Evolutionary conservation across 2,888 invertebrate species (phyloP).

Genomic region (Pediacus dermestoides): DNA sequence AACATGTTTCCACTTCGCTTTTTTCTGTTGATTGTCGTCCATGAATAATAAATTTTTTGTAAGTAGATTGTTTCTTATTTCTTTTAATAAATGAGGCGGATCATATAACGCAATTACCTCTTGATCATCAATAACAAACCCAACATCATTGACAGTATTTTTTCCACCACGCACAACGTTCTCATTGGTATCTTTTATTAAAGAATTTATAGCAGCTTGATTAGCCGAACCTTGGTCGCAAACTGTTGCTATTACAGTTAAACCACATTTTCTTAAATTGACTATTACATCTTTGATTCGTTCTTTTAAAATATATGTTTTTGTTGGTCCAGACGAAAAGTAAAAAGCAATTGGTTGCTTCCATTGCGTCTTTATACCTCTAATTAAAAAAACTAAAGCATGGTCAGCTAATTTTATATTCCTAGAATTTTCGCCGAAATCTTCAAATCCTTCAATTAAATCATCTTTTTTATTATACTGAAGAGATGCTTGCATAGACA

Average conservation of each 20-base stretch:
- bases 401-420: constrained; percentile 28
- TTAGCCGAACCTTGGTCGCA: constrained; percentile 5
- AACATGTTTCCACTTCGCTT: not conserved
- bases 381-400: constrained; percentile 30
- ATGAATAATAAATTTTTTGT: not conserved
- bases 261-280: constrained; percentile 20
- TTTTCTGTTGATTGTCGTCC: not conserved
- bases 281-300: constrained; percentile 22
- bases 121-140: not conserved
- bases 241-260: constrained; percentile 13
- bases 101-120: not conserved
- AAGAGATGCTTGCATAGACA: constrained; percentile 18
- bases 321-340: constrained; percentile 25
- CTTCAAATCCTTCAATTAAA: constrained; percentile 23
- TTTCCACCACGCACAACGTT: not conserved
- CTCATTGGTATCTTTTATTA: not conserved
- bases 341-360: constrained; percentile 28
- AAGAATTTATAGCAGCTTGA: constrained; percentile 2
- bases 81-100: not conserved
- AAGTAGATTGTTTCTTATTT: not conserved
- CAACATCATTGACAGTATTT: not conserved
- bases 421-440: constrained; percentile 18
- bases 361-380: constrained; percentile 27
- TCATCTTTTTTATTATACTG: constrained; percentile 20
- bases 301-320: constrained; percentile 16